These are phyloP conservation scores for Centropus bengalensis DNA, from an alignment of 2,113 vertebrate genomes.

Conservation along the genomic window DNA sequence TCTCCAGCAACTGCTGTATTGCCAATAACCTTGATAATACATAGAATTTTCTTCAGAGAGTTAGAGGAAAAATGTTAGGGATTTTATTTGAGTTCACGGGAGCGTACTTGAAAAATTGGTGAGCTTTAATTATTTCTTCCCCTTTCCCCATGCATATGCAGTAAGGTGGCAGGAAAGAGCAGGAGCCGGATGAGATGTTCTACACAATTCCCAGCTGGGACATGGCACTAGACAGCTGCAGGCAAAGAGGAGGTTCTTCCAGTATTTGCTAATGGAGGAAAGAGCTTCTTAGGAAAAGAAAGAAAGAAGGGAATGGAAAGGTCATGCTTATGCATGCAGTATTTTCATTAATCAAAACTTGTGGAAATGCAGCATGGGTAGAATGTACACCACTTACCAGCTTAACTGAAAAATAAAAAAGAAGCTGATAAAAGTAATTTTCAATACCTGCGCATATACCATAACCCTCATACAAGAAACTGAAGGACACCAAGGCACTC, in stretches of 20 bases:
- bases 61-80: background rate
- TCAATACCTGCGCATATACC: background rate
- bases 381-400: background rate
- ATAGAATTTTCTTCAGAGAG: background rate
- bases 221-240: background rate
- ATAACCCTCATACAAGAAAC: background rate
- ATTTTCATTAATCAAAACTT: conserved; percentile 5
- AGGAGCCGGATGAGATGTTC: background rate
- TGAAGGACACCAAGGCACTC: background rate
- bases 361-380: background rate
- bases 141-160: background rate
- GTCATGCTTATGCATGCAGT: background rate
- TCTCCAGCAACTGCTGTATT: background rate
- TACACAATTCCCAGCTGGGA: background rate
- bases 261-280: background rate
- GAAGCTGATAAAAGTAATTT: background rate
- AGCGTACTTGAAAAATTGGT: background rate
- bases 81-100: background rate
- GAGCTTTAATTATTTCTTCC: background rate
- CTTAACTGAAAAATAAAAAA: background rate
- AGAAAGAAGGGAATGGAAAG: background rate
- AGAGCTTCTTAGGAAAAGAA: background rate
- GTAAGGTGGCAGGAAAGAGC: background rate
- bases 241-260: background rate
- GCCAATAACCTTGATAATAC: background rate